Evolutionary conservation across 2,888 invertebrate genomes (phyloP).

Genomic region (Endomychus coccineus): DNA sequence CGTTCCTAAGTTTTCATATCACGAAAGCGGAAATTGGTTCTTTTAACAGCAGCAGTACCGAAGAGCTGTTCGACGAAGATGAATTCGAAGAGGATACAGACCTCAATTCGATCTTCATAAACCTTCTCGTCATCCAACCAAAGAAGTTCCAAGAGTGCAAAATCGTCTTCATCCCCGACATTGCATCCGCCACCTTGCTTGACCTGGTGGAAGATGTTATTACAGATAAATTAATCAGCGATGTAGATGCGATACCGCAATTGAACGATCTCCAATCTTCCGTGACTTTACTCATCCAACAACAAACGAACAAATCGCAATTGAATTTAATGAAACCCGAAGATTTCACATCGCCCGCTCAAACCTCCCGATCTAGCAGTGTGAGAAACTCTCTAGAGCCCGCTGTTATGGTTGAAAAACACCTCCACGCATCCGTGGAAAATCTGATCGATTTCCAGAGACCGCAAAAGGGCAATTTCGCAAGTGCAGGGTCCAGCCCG

Average conservation of each 20-base stretch:
- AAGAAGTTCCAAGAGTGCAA: conserved; percentile 56
- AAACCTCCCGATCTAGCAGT: conserved; percentile 22
- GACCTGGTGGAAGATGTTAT: conserved; percentile 15
- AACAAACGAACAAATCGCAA: conserved; percentile 33
- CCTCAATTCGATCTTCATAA: conserved; percentile 45
- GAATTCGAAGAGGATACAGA: conserved; percentile 50
- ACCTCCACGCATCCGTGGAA: conserved; percentile 26
- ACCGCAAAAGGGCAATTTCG: conserved; percentile 45
- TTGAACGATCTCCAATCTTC: conserved; percentile 39
- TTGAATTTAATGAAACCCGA: conserved; percentile 82
- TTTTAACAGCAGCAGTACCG: conserved; percentile 43
- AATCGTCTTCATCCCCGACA: conserved; percentile 37
- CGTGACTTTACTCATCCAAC: conserved; percentile 38
- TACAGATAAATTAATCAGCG: conserved; percentile 22
- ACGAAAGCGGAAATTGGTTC: conserved; percentile 62
- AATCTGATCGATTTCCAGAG: conserved; percentile 35
- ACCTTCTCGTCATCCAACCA: conserved; percentile 76
- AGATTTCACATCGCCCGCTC: conserved; percentile 55
- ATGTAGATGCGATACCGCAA: conserved; percentile 33
- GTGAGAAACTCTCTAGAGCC: conserved; percentile 27
- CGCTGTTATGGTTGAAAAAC: conserved; percentile 15
- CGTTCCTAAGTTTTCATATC: conserved; percentile 84
- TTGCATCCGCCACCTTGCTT: conserved; percentile 24
- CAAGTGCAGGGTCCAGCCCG: conserved; percentile 82
- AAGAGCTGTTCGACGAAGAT: conserved; percentile 51